Percentiles rank a stretch among this genome's conserved stretches.
Evolutionary conservation across 2,113 vertebrate species (phyloP).

Genomic region (Oenanthe melanoleuca): DNA sequence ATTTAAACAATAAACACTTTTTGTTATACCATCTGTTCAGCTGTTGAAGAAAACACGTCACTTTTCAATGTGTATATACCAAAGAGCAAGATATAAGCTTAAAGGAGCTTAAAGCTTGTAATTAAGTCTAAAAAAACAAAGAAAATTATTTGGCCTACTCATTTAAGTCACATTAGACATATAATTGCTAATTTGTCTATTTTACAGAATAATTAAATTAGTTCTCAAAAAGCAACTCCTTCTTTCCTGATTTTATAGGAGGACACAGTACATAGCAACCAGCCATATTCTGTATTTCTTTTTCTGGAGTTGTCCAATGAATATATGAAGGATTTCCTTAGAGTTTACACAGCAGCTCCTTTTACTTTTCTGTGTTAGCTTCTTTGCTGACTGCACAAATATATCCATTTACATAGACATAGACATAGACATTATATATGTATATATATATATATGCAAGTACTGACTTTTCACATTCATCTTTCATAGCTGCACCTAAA

Average conservation of each 20-base stretch:
- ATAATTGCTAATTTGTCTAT: not conserved
- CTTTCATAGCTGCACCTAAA: conserved; percentile 86
- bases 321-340: not conserved
- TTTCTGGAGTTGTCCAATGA: not conserved
- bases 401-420: too few relatives aligned
- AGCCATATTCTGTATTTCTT: not conserved
- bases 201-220: not conserved
- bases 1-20: not conserved
- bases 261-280: not conserved
- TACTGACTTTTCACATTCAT: not conserved
- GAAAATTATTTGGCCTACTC: not conserved
- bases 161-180: not conserved
- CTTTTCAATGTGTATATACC: not conserved
- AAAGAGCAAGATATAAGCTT: not conserved
- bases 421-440: too few relatives aligned
- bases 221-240: not conserved
- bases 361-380: not conserved
- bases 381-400: not conserved
- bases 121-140: not conserved
- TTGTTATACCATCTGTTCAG: not conserved
- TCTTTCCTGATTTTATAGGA: not conserved
- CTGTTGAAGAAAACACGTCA: not conserved
- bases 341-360: not conserved
- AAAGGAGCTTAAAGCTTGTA: not conserved
- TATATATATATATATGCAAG: not conserved